A percentile compares a stretch with the other conserved stretches of the same genome.
Evolutionary conservation across 1,140 invertebrate species (phyloP).

Genomic region (Paralvinella palmiformis): DNA sequence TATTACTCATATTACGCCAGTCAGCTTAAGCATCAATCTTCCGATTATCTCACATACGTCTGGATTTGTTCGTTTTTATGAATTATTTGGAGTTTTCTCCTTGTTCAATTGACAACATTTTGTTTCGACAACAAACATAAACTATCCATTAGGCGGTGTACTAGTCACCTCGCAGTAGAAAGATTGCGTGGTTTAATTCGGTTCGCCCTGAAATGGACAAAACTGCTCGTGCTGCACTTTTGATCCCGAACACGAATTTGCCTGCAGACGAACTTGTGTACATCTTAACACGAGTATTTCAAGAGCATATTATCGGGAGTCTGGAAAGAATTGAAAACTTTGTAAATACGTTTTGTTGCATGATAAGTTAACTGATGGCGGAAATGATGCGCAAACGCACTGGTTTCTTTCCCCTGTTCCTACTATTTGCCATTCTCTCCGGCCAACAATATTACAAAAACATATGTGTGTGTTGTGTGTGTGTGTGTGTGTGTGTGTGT

Average conservation of each 20-base stretch:
- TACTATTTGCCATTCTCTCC: not conserved
- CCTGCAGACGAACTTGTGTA: too few species aligned
- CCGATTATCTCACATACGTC: not conserved
- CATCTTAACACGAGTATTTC: too few species aligned
- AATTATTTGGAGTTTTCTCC: not conserved
- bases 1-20: not conserved
- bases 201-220: too few species aligned
- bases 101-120: not conserved
- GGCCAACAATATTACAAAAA: not conserved
- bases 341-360: not conserved
- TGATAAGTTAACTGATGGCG: not conserved
- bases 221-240: too few species aligned
- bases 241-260: too few species aligned
- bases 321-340: not conserved
- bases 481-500: slow-evolving; percentile 11
- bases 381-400: not conserved
- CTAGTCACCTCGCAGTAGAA: too few species aligned
- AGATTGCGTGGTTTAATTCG: too few species aligned
- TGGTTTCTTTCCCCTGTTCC: not conserved
- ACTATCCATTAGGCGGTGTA: too few species aligned
- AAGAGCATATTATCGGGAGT: not conserved
- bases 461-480: slow-evolving; percentile 1
- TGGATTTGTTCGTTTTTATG: not conserved
- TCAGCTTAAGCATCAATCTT: not conserved
- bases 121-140: too few species aligned